Conservation (phyloP, 2,797 vertebrate species). For the Manis crassicaudata region DNA sequence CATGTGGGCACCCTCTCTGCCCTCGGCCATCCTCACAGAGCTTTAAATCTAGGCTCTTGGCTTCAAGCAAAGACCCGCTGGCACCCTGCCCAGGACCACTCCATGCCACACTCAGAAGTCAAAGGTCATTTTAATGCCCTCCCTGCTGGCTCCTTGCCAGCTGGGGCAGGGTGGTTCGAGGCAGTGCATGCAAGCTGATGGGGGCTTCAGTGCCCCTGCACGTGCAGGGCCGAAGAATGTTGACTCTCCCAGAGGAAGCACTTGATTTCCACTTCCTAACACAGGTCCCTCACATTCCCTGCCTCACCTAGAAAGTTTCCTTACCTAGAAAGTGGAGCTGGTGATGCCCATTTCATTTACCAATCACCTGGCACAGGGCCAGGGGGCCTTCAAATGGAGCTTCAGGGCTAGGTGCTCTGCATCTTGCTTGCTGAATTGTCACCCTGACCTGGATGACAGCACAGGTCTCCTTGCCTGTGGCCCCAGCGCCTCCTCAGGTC, state of each 20-base stretch:
- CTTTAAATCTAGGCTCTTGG: background rate
- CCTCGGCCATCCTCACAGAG: background rate
- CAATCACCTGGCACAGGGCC: rapidly evolving
- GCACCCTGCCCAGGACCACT: background rate
- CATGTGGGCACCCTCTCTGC: background rate
- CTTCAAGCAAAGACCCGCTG: background rate
- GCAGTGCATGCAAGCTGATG: rapidly evolving
- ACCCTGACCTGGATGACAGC: background rate
- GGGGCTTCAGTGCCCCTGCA: background rate
- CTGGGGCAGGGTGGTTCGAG: rapidly evolving
- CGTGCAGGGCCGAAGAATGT: rapidly evolving
- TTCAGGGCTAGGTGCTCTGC: background rate
- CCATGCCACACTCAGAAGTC: background rate
- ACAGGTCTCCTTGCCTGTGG: background rate
- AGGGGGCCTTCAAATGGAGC: rapidly evolving
- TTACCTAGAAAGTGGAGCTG: too few species aligned
- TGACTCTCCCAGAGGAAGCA: too few species aligned
- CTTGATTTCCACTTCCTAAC: background rate
- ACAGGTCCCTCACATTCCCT: rapidly evolving
- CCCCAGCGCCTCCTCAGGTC: rapidly evolving
- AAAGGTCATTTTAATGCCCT: background rate
- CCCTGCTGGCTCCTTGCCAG: too few species aligned
- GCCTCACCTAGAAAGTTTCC: background rate
- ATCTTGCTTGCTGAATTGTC: rapidly evolving
- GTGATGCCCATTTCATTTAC: rapidly evolving